Base-by-base conservation (phyloP, 1,140 invertebrate species). In the Anadara kagoshimensis region DNA sequence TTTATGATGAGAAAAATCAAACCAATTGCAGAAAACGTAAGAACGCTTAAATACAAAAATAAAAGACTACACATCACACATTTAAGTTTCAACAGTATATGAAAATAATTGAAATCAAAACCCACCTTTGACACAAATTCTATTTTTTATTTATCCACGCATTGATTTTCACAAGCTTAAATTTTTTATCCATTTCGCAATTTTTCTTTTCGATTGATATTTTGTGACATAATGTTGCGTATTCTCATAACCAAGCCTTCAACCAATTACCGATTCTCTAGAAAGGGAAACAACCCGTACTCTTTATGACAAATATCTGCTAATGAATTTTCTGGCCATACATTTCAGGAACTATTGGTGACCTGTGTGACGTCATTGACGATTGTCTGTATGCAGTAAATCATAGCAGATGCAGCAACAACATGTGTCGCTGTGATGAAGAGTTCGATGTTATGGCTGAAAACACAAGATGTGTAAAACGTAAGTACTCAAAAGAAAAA, bases 11-110 rank as follows among this genome's bases (percentile, higher is more conserved):
- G 12, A 18, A 22, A 11, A 44, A 59, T 12, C 12, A 36, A 43
- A 24, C 41, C 14, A 36, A 8, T 18, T 69, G 67, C 18, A 36
- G 41, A 24, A 61, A 69, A 59, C 57, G 67, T 69, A 69, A 18
- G 67, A 51, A 64, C 20, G 5, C n/a, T n/a, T n/a, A n/a, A n/a
- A n/a, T n/a, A n/a, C n/a, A n/a, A n/a, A n/a, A n/a, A n/a, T n/a
- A n/a, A n/a, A n/a, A n/a, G n/a, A n/a, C n/a, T n/a, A 29, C 4
- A 36, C 22, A 11, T 11, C 45, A 49, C 10, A 10, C 10, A 49
- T 18, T 11, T 11, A 10, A 49, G 18, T 18, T 11, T 11, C 45
- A 49, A 49, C 45, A 49, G 18, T 18, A 49, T 11, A 10, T 11
- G 18, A 10, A 49, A 49, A 10, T 11, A n/a, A 49, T 18, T 11